Base-by-base conservation (phyloP, 2,113 vertebrate species). In the Ancistrus triradiatus region DNA sequence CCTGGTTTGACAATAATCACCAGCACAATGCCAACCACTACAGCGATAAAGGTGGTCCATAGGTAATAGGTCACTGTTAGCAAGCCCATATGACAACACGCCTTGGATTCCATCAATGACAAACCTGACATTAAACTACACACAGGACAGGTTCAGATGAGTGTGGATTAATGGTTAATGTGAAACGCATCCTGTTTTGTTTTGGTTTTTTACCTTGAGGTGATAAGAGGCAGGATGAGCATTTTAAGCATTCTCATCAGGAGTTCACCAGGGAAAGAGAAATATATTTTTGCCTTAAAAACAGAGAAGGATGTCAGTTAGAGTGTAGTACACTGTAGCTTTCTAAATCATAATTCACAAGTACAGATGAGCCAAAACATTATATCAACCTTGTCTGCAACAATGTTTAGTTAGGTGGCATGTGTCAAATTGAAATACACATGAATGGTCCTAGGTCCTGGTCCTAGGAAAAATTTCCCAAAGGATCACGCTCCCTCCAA, bases 241-340 rank as follows among this genome's bases (percentile, higher is more conserved):
- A 94, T 94, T 83, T 93, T 94, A 57, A 94, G 33, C 88, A 94
- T 90, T 80, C 92, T 87, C 91, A 94, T 94, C 73, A 94, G 86
- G 18, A 94, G 88, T 64, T 94, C 92, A 43, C 92, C 92, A 7
- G 92, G 91, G 35, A 94, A 94, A 2, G 91, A 92, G 46, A 94
- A 91, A 57, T 94, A 94, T 52, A 94, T 89, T 73, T 90, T 93
- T 33, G 91, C 92, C 92, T 94, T 15, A 59, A 66, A 9, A 53
- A 49, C 1, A 61, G 1, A n/a, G 11, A 31, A 5, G 82, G 87
- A 92, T 92, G 79, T 91, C 91, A 63, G 89, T 18, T 87, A 91
- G 17, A 9, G n/a, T n/a, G n/a, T n/a, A n/a, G n/a, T n/a, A n/a
- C n/a, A n/a, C n/a, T n/a, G n/a, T n/a, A n/a, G n/a, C n/a, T n/a